Conservation (phyloP, 2,888 invertebrate genomes). For the Pyrgus malvae region DNA sequence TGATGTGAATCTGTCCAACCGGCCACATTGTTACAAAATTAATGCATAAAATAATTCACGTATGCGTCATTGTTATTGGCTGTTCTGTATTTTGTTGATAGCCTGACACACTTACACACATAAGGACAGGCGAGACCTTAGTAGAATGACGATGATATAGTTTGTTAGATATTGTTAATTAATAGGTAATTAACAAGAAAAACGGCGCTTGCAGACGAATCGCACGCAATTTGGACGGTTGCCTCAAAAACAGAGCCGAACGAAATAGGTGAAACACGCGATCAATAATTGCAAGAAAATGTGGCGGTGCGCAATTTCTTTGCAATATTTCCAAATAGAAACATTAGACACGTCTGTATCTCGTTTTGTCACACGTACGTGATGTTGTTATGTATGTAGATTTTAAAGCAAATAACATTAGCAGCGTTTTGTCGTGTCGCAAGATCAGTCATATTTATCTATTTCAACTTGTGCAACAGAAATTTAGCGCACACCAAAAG, state of each 20-base stretch:
- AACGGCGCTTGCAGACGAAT: conserved; percentile 47
- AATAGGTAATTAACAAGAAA: conserved; percentile 27
- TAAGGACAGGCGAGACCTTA: conserved; percentile 5
- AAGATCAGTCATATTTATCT: too few relatives aligned
- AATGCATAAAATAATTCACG: conserved; percentile 10
- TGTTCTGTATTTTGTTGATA: conserved; percentile 17
- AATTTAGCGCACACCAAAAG: too few relatives aligned
- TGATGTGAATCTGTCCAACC: neutral
- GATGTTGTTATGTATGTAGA: conserved; percentile 4
- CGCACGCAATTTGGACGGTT: conserved; percentile 14
- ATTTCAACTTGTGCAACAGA: too few relatives aligned
- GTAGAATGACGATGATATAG: conserved; percentile 7
- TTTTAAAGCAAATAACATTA: neutral
- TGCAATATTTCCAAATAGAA: conserved; percentile 5
- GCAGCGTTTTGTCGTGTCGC: conserved; percentile 13
- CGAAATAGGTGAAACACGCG: conserved; percentile 9
- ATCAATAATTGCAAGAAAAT: conserved; percentile 18
- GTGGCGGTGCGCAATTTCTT: conserved; percentile 8
- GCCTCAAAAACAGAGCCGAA: neutral
- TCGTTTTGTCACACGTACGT: conserved; percentile 3
- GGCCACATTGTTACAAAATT: conserved; percentile 10
- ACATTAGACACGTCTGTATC: conserved; percentile 16
- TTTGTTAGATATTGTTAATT: conserved; percentile 5
- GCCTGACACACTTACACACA: conserved; percentile 22
- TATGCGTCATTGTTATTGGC: conserved; percentile 19